Evolutionary conservation across 2,888 invertebrate species (phyloP), one percentile per base, ranked within the genome.

Genomic region (Prenolepis imparis): DNA sequence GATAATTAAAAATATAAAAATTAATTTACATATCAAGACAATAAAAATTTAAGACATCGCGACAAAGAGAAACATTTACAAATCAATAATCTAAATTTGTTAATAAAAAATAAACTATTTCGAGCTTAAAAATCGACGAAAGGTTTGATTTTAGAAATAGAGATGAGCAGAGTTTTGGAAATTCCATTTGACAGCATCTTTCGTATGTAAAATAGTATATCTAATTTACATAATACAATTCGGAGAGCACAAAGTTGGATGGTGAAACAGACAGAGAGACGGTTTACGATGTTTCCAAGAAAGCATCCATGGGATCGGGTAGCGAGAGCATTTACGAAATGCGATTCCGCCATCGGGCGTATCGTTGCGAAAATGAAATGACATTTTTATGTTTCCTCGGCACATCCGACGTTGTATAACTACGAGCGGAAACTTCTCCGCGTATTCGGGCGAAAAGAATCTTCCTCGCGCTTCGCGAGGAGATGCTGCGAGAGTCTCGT

Each of bases 261-360:
- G 8, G 41, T 5, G 57, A 32, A 44, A 18, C 3, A 28, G 75
- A 32, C 15, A 24, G 41, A 44, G 11, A 44, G 36, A 36, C 12
- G 57, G 57, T 78, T 80, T 80, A 80, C 57, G 78, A 57, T 5
- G 39, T 21, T 21, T 78, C 41, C 18, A 32, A 24, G 18, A 59
- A 57, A 11, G 32, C 59, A 68, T 68, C 15, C n/a, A 36, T 28
- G 36, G 36, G 61, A 63, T 59, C 82, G 24, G 2, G 21, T 55
- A 15, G 28, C 59, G 32, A 28, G 15, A 18, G 21, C 84, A 57
- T 52, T 64, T 55, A 36, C 44, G 36, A 80, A 80, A 78, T 78
- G 78, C 57, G 32, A 78, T 15, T 48, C 44, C 44, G 57, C 57
- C 44, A 68, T 44, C 67, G 66, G 21, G 28, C n/a, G 21, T 21